phyloP scores from a whole-genome alignment of 1,140 invertebrate genomes.

The Zophobas morio region DNA sequence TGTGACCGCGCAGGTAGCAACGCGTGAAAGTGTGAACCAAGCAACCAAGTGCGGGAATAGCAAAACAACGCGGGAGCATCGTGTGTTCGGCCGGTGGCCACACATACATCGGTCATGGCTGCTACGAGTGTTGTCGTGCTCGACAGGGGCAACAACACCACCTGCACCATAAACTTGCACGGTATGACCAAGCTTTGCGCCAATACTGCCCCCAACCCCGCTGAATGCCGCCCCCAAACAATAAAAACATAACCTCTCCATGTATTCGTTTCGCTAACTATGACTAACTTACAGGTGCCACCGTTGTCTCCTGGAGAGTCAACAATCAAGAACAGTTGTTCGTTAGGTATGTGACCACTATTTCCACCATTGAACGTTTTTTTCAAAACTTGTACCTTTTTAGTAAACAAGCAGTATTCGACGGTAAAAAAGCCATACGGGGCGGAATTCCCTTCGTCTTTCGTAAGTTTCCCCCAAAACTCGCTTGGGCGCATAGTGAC shows the following conservation, averaged over 20 bases:
- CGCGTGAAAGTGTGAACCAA: conserved; percentile 57
- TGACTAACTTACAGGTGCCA: conserved; percentile 81
- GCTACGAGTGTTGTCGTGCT: conserved; percentile 93
- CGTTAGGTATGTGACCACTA: conserved; percentile 83
- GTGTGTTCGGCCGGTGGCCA: conserved; percentile 54
- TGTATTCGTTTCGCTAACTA: conserved; percentile 61
- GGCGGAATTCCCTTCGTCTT: conserved; percentile 97
- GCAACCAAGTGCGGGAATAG: conserved; percentile 56
- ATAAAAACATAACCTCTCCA: conserved; percentile 62
- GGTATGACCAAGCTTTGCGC: conserved; percentile 74
- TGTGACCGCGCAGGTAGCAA: conserved; percentile 64
- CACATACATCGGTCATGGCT: conserved; percentile 70
- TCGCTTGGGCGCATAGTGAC: background rate
- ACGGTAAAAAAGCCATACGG: conserved; percentile 94
- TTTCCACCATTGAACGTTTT: too few species aligned
- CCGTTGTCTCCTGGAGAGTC: conserved; percentile 94
- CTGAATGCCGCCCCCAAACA: conserved; percentile 45
- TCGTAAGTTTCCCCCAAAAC: conserved; percentile 82
- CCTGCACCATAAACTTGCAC: conserved; percentile 94
- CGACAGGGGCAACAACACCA: conserved; percentile 95
- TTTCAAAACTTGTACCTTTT: background rate
- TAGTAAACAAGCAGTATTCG: conserved; percentile 95
- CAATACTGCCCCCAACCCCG: background rate
- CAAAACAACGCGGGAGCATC: conserved; percentile 57
- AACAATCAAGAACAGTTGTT: conserved; percentile 96